Base-by-base conservation (phyloP, 1,140 invertebrate genomes). In the Zeugodacus cucurbitae region DNA sequence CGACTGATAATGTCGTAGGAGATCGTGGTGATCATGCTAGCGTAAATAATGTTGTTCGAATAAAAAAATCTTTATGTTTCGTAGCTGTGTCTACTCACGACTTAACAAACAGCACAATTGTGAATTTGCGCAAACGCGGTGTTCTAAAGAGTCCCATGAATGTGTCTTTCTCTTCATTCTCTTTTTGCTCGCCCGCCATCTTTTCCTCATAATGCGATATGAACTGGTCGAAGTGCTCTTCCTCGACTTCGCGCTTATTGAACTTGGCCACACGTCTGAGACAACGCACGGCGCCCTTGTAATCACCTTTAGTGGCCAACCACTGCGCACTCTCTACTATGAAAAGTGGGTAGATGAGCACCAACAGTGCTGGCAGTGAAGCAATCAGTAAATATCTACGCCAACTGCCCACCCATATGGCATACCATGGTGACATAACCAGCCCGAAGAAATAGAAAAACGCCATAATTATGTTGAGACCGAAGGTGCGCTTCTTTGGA, bases 241-340 rank as follows among this genome's bases (percentile, higher is more conserved):
- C 92, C 0, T 94, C 91, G 26, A 96, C 91, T 17, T 91, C 88
- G n/a, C 93, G 92, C 3, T 93, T 91, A 90, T 96, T 96, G 37
- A 95, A 93, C 88, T 93, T 92, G 6, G 95, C 95, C 58, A 96
- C 95, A 70, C 91, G 93, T 37, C 91, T 90, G 41, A 96, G 94
- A 88, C 94, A 95, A 8, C 92, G 87, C 3, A 95, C 93, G 1
- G 95, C 95, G 87, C 94, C 91, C 11, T 95, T 94, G 4, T 93
- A 93, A 22, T 94, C 90, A 0, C 94, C 94, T 89, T 95, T 94
- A 62, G 95, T 95, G 17, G 96, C 90, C 22, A 96, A 91, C 95
- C 95, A 96, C 88, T 95, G 94, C 0, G 95, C 95, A 88, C 95
- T 95, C 91, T 96, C 95, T 88, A 95, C 94, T 89, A 95, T 91